Evolutionary conservation across 2,113 vertebrate genomes (phyloP), one percentile per base, ranked within the genome.

Genomic region (Colossoma macropomum): DNA sequence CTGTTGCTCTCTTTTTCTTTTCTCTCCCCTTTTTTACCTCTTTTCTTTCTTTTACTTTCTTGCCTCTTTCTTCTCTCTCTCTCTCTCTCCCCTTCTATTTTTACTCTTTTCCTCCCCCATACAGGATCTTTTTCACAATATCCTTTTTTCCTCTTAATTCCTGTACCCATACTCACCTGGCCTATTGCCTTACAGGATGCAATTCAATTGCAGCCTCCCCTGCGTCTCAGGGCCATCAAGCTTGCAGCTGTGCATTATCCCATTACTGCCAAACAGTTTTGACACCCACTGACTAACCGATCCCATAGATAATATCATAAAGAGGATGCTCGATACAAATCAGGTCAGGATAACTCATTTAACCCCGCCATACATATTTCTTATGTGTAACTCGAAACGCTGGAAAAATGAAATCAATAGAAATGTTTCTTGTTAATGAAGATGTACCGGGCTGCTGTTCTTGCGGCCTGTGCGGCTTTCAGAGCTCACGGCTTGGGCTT

Each of bases 371-470:
- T 95, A 96, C 94, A 93, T 95, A 97, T 97, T 96, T 95, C 95
- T 97, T 96, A 95, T 94, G 92, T 94, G 95, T 93, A 96, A 96
- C 95, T 95, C 94, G 95, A 96, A 96, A 94, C 96, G 94, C 95
- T 93, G 89, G 94, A 92, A 95, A 90, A 96, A 97, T 95, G 94
- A 95, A 96, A 96, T 97, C 96, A 95, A 96, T 96, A 95, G 94
- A 94, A 96, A 97, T 95, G 96, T 91, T 96, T 95, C 96, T 96
- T 95, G 95, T 96, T 96, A 97, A 97, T 96, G 95, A 97, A 97
- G 96, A 97, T 94, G 93, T 96, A 96, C 95, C 93, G 94, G 89
- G 91, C 93, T 94, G 91, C 93, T 93, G 90, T 90, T 91, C 74
- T 63, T 94, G 95, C 92, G 93, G 94, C 93, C 84, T 92, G 94